Base-by-base conservation (phyloP, 37 sponge, comb jelly and placozoan genomes). In the Lycopodina hypogea region DNA sequence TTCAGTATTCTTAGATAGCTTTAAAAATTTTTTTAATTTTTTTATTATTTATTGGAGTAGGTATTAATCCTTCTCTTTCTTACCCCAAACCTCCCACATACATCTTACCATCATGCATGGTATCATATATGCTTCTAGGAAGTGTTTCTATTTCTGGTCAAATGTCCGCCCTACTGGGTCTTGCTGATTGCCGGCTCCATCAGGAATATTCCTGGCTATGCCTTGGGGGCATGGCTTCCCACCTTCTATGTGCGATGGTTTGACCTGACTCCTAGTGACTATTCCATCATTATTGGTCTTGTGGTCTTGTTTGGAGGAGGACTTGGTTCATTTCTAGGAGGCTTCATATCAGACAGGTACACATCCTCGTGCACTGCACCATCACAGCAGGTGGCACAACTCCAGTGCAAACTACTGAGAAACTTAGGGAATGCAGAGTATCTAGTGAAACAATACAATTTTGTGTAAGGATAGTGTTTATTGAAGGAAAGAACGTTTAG, bases 131-230 rank as follows among this genome's bases (percentile, higher is more conserved):
- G 42, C 33, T 42, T 36, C 22, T 41, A 93, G 94, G 95, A 90
- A 68, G 81, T 87, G 26, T 35, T 67, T 24, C 36, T 64, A n/a
- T 81, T 82, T 65, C 71, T 94, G 17, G 18, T 85, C 14, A 90
- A 67, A 53, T 61, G 65, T 51, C 84, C 76, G 17, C 80, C 95
- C 0, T 94, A 71, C 88, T 81, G 79, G 82, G 0, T 90, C 39
- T 86, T 94, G 58, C 32, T 90, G 21, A 36, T 90, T 7, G 88
- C 91, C 19, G 95, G 83, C 48, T 90, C 95, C n/a, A 70, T 94
- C 48, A 76, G 95, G 65, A 94, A 94, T 68, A 87, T 94, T 33
- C 82, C 91, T 22, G 95, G 95, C 68, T 94, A 94, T 75, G 84
- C 95, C 57, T 52, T 94, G 57, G 91, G 90, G 40, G 84, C 85